Conservation (phyloP, 2,797 vertebrate genomes). For the Rhynchonycteris naso region DNA sequence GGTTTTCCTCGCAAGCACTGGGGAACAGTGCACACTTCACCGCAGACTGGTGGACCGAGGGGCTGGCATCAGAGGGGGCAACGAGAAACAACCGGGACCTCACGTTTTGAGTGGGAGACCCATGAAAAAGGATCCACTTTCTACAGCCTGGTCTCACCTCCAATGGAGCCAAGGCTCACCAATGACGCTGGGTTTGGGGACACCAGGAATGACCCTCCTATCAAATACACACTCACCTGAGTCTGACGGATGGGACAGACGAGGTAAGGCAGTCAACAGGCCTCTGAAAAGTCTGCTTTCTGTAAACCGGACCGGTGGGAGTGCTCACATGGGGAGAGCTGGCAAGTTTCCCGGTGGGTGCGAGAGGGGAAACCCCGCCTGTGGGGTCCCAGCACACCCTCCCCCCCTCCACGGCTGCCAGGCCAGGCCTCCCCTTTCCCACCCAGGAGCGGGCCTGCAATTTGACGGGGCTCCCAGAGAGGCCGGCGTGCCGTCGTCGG, state of each 20-base stretch:
- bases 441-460: not conserved
- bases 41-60: not conserved
- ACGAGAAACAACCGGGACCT: not conserved
- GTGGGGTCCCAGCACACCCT: not conserved
- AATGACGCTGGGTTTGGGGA: not conserved
- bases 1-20: not conserved
- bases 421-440: not conserved
- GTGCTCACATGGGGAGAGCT: not conserved
- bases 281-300: not conserved
- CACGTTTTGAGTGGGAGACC: not conserved
- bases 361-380: accelerated
- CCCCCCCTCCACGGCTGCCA: not conserved
- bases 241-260: not conserved
- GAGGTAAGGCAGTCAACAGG: not conserved
- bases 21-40: not conserved
- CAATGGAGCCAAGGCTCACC: not conserved
- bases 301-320: accelerated
- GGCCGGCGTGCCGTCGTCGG: not conserved
- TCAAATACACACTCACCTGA: not conserved
- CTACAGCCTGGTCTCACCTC: not conserved
- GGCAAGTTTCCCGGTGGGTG: too few relatives aligned
- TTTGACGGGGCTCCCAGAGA: not conserved
- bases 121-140: not conserved
- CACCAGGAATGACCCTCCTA: not conserved
- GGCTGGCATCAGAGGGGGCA: not conserved